Evolutionary conservation across 2,797 vertebrate species (phyloP).

Genomic region (Coregonus ussuriensis): DNA sequence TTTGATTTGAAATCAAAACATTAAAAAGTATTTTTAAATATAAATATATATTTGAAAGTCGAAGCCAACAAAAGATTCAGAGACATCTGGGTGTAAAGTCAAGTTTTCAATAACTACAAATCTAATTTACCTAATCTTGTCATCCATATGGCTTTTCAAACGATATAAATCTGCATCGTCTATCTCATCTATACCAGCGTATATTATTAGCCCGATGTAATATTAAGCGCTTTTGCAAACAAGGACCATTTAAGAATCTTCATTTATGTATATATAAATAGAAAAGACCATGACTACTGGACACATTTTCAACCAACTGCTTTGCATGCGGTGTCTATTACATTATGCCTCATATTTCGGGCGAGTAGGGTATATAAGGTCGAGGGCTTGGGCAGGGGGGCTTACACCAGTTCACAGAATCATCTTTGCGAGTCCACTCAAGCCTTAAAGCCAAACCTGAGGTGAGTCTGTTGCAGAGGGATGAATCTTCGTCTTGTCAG

Average conservation of each 20-base stretch:
- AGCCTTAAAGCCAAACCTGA: conserved; percentile 66
- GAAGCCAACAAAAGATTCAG: not conserved
- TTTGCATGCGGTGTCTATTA: conserved; percentile 78
- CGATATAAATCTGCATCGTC: conserved; percentile 36
- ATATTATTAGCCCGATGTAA: conserved; percentile 79
- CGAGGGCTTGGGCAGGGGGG: conserved; percentile 21
- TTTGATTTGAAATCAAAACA: not conserved
- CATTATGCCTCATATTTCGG: conserved; percentile 81
- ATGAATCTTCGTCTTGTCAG: conserved; percentile 41
- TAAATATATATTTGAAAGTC: too few species aligned
- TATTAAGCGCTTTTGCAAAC: conserved; percentile 81
- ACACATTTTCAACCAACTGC: conserved; percentile 76
- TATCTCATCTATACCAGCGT: conserved; percentile 74
- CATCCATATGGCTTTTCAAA: conserved; percentile 29
- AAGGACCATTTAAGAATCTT: conserved; percentile 84
- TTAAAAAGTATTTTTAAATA: not conserved
- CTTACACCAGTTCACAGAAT: conserved; percentile 77
- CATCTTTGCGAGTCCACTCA: conserved; percentile 72
- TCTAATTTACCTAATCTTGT: conserved; percentile 31
- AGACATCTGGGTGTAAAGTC: not conserved
- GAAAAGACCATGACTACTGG: conserved; percentile 80
- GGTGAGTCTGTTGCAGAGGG: conserved; percentile 76
- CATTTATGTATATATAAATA: conserved; percentile 85
- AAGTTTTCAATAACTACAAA: not conserved
- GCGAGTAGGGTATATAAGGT: conserved; percentile 76